A percentile compares a stretch with the other conserved stretches of the same genome.
Conservation (phyloP, 2,797 vertebrate species). For the Brotogeris chrysoptera region DNA sequence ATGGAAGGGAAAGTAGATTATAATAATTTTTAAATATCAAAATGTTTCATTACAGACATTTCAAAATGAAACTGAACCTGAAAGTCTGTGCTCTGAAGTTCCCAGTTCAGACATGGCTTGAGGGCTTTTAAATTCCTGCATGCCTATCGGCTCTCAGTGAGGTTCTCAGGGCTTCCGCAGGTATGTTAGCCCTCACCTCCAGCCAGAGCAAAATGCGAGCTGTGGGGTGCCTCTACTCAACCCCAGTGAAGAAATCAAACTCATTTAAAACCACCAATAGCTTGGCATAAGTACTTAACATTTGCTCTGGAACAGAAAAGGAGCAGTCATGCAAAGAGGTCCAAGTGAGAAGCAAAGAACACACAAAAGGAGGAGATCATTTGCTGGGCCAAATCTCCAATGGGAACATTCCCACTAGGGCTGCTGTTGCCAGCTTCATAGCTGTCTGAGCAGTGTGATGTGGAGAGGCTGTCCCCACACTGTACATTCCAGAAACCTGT, state of each 20-base stretch:
- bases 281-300: neutral
- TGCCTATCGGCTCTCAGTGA: constrained; percentile 50
- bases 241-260: neutral
- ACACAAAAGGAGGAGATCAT: neutral
- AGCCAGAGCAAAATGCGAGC: neutral
- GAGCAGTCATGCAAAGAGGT: neutral
- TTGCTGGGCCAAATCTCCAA: neutral
- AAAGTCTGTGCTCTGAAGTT: constrained; percentile 68
- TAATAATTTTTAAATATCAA: constrained; percentile 67
- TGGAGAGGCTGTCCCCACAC: neutral
- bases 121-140: constrained; percentile 61
- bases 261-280: neutral
- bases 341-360: neutral
- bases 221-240: neutral
- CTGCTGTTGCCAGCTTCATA: neutral
- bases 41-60: constrained; percentile 60
- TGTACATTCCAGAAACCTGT: neutral
- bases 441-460: neutral
- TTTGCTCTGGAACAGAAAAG: neutral
- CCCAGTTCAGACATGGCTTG: constrained; percentile 57
- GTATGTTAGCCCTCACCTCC: constrained; percentile 28
- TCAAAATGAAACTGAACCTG: constrained; percentile 67
- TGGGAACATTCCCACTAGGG: neutral
- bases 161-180: constrained; percentile 64
- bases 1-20: constrained; percentile 57